Base-by-base conservation (phyloP, 1,140 invertebrate species). In the Phymastichus coffea region DNA sequence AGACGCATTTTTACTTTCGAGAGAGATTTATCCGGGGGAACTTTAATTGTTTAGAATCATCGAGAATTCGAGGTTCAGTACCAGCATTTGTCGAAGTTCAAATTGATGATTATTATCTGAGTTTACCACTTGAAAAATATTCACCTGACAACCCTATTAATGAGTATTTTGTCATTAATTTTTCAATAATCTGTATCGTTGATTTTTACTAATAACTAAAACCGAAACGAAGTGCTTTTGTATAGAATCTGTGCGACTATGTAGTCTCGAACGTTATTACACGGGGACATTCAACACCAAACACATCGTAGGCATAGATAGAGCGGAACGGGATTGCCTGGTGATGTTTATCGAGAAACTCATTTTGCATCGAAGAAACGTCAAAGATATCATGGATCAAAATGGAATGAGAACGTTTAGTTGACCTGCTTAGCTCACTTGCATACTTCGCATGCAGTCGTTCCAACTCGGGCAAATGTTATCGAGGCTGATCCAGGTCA, bases 401-500 rank as follows among this genome's bases (percentile, higher is more conserved):
- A 91, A 90, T 75, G 92, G 93, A 2, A 83, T 94, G 41, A 84
- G 88, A 68, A 86, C 88, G 35, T 77, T 99, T n/a, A 19, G 93
- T 99, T 14, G 97, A 99, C 78, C 80, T 99, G 2, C 82, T 98
- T 99, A 38, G 96, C 97, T n/a, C 98, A 99, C 82, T 78, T 99
- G 41, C 97, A 99, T 76, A 95, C 89, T 14, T 91, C 82, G 70
- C 87, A 83, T 79, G 86, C 91, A 47, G 84, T 88, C 26, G 82
- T 93, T 67, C 87, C 88, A 0, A 87, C 91, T 1, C 92, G 98
- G 82, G 93, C 88, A 3, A 99, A 99, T 82, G 93, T 98, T 0
- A 96, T 99, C 65, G 97, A 96, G 80, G 94, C 86, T 44, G 88
- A 85, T 20, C 86, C 88, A 1, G 88, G 89, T 63, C 84, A 86